A percentile compares a stretch with the other conserved stretches of the same genome.
Evolutionary conservation across 2,797 vertebrate genomes (phyloP).

Genomic region (Lepus oiostolus): DNA sequence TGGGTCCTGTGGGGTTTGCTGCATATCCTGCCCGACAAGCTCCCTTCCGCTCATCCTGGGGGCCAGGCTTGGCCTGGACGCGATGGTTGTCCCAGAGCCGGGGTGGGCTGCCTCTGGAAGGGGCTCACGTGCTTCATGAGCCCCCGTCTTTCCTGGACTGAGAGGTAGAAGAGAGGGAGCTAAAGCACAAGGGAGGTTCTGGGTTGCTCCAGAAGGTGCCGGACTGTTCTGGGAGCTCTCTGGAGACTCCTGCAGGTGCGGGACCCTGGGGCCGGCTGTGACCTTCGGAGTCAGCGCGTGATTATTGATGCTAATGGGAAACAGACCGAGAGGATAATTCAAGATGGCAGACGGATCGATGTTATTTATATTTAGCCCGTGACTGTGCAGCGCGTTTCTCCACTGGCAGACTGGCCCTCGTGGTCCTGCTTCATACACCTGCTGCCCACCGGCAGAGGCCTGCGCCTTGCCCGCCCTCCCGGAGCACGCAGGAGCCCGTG

Average conservation of each 20-base stretch:
- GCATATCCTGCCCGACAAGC: accelerated
- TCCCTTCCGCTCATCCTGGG: not conserved
- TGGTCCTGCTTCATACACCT: not conserved
- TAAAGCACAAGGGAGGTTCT: not conserved
- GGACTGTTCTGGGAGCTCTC: not conserved
- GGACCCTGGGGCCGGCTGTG: not conserved
- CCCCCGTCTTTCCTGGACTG: not conserved
- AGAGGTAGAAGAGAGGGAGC: not conserved
- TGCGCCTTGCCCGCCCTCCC: not conserved
- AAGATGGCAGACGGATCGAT: slow-evolving; percentile 57
- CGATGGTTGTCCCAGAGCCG: not conserved
- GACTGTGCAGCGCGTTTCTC: not conserved
- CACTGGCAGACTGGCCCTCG: not conserved
- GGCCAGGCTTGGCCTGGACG: accelerated
- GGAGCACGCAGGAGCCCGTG: not conserved
- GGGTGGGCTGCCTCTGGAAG: not conserved
- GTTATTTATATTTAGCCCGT: slow-evolving; percentile 37
- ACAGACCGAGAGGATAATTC: not conserved
- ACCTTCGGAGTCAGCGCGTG: not conserved
- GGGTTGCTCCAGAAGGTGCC: slow-evolving; percentile 41
- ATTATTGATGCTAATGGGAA: slow-evolving; percentile 42
- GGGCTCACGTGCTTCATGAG: not conserved
- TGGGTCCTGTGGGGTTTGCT: accelerated
- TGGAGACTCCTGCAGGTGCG: accelerated
- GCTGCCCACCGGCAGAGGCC: not conserved